Percentiles rank a stretch among this genome's conserved stretches.
phyloP scores from a whole-genome alignment of 2,888 invertebrate species.

The Athalia circularis region DNA sequence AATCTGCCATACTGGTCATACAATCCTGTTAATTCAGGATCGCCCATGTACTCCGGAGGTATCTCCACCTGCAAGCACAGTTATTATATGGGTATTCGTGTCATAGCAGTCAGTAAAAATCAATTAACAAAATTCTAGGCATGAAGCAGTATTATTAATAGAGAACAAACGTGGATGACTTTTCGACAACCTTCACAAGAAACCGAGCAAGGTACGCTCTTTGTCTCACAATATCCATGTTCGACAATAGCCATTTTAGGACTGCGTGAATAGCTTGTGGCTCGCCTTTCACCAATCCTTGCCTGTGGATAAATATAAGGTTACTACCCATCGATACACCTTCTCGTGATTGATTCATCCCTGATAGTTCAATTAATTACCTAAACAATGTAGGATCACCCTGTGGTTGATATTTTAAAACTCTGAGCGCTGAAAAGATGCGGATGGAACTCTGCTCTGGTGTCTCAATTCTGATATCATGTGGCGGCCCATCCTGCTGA shows the following conservation, averaged over 20 bases:
- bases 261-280: conserved; percentile 85
- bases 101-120: too few relatives aligned
- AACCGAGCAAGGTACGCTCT: conserved; percentile 86
- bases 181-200: conserved; percentile 64
- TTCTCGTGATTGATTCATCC: background rate
- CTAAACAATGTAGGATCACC: conserved; percentile 71
- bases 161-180: background rate
- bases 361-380: conserved; percentile 50
- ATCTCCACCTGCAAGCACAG: conserved; percentile 79
- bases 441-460: conserved; percentile 85
- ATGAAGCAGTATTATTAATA: too few relatives aligned
- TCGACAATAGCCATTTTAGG: conserved; percentile 86
- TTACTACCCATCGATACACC: conserved; percentile 7
- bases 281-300: conserved; percentile 84
- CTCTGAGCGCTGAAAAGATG: conserved; percentile 82
- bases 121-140: too few relatives aligned
- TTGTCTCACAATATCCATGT: conserved; percentile 85
- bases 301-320: conserved; percentile 71
- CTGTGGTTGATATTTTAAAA: conserved; percentile 87
- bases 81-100: too few relatives aligned
- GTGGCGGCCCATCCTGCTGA: conserved; percentile 79
- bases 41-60: conserved; percentile 84
- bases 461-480: conserved; percentile 85
- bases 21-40: conserved; percentile 83
- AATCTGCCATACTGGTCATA: conserved; percentile 84